Evolutionary conservation across 2,113 vertebrate genomes (phyloP).

Genomic region (Clarias macrocephalus): DNA sequence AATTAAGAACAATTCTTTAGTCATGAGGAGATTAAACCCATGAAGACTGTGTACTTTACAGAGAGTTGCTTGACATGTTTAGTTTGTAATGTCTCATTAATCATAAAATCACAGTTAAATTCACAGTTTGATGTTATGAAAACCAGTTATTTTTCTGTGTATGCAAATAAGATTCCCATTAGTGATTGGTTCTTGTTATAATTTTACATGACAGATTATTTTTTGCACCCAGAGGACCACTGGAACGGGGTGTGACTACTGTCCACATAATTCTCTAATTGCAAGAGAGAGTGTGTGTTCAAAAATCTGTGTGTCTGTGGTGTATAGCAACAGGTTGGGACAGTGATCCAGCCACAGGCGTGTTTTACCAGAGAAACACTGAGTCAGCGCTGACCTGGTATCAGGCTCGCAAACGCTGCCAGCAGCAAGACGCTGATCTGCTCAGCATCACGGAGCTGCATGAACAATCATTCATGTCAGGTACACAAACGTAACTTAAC

Average conservation of each 20-base stretch:
- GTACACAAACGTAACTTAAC: conserved; percentile 63
- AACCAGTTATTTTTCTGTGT: too few relatives aligned
- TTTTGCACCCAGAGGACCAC: neutral
- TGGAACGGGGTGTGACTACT: neutral
- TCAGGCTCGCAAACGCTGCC: conserved; percentile 91
- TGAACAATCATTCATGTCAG: conserved; percentile 90
- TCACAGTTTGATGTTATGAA: too few relatives aligned
- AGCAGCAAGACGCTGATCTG: conserved; percentile 85
- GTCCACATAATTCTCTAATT: too few relatives aligned
- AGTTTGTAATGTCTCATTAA: too few relatives aligned
- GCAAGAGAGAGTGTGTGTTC: neutral
- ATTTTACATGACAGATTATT: too few relatives aligned
- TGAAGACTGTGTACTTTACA: too few relatives aligned
- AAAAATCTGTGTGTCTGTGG: conserved; percentile 3
- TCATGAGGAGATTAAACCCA: too few relatives aligned
- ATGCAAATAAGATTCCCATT: too few relatives aligned
- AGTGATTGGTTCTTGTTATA: too few relatives aligned
- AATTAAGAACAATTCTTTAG: too few relatives aligned
- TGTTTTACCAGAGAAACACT: conserved; percentile 86
- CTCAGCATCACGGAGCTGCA: conserved; percentile 88
- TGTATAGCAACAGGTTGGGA: conserved; percentile 75
- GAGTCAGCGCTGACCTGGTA: conserved; percentile 86
- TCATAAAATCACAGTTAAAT: too few relatives aligned
- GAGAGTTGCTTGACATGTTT: too few relatives aligned
- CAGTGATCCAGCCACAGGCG: conserved; percentile 81